A percentile compares a stretch with the other conserved stretches of the same genome.
phyloP scores from a whole-genome alignment of 2,797 vertebrate genomes.

The Urophycis tenuis region DNA sequence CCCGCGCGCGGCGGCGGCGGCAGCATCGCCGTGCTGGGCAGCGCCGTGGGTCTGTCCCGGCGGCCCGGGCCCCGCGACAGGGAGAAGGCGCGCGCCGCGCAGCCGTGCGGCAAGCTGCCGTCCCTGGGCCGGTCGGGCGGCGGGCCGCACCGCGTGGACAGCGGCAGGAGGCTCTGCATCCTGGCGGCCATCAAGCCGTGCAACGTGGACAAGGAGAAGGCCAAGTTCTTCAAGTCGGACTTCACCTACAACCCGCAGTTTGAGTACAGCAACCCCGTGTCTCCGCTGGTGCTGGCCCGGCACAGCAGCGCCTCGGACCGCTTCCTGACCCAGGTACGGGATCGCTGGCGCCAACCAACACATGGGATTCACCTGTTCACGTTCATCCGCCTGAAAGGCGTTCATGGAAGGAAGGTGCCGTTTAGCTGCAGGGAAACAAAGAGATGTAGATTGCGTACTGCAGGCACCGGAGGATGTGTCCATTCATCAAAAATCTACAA shows the following conservation, averaged over 20 bases:
- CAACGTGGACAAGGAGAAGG: constrained; percentile 86
- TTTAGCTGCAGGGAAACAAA: background rate
- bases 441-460: background rate
- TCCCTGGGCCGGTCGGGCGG: constrained; percentile 52
- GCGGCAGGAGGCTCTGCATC: constrained; percentile 75
- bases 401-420: background rate
- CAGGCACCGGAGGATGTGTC: background rate
- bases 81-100: constrained; percentile 35
- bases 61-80: constrained; percentile 53
- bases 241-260: constrained; percentile 89
- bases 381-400: background rate
- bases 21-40: constrained; percentile 64
- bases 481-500: background rate
- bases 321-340: constrained; percentile 85
- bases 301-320: constrained; percentile 78
- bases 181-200: constrained; percentile 87
- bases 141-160: constrained; percentile 65
- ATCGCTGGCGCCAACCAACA: background rate
- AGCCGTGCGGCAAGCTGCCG: constrained; percentile 60
- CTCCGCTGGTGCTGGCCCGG: constrained; percentile 72
- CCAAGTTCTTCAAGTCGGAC: constrained; percentile 81
- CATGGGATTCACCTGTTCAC: background rate
- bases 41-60: constrained; percentile 50
- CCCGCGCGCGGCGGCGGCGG: constrained; percentile 38
- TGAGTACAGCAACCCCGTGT: constrained; percentile 79